phyloP scores from a whole-genome alignment of 2,113 vertebrate species.

The Equus przewalskii region DNA sequence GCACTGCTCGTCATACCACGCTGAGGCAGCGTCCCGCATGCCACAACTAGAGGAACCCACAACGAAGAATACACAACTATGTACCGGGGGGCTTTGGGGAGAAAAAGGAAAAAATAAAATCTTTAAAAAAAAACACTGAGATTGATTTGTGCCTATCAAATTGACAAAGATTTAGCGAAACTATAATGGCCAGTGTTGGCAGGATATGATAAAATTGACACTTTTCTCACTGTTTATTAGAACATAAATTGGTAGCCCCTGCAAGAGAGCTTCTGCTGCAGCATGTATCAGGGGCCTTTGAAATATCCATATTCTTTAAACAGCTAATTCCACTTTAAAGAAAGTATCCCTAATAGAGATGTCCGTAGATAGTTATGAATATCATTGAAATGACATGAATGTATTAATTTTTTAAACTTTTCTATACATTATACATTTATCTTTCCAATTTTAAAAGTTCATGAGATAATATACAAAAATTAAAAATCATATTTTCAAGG shows the following conservation, averaged over 20 bases:
- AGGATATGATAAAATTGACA: neutral
- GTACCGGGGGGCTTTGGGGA: too few relatives aligned
- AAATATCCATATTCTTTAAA: neutral
- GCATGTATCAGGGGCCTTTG: neutral
- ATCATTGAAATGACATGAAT: neutral
- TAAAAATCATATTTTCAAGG: slow-evolving; percentile 19
- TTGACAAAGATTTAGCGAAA: neutral
- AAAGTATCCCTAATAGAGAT: neutral
- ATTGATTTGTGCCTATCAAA: neutral
- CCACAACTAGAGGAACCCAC: too few relatives aligned
- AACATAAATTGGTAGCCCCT: neutral
- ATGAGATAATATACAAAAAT: neutral
- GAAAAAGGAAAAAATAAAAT: too few relatives aligned
- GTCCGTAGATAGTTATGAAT: neutral
- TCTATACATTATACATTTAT: neutral
- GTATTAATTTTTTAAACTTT: neutral
- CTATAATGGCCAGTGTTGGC: neutral
- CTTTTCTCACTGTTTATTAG: neutral
- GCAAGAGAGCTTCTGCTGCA: neutral
- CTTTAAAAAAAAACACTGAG: neutral
- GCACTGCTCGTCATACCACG: too few relatives aligned
- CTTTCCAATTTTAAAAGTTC: neutral
- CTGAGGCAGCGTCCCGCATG: too few relatives aligned
- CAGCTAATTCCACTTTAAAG: neutral
- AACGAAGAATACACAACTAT: too few relatives aligned